Conservation (phyloP, 2,797 vertebrate species). For the Erithacus rubecula region DNA sequence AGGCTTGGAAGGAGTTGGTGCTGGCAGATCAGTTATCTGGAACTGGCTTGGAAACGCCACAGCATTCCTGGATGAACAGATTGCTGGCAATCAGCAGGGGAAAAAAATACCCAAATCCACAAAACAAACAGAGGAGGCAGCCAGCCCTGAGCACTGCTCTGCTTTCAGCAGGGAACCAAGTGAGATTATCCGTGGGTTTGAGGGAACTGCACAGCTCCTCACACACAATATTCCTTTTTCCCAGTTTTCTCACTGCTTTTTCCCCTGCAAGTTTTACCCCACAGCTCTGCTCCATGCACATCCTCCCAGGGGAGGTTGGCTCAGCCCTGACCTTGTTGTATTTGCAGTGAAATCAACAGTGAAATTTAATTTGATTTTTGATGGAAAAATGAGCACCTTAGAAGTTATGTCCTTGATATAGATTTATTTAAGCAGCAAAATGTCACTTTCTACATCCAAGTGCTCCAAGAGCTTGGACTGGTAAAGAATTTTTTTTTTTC, state of each 20-base stretch:
- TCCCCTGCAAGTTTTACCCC: neutral
- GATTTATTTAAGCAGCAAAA: neutral
- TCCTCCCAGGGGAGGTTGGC: neutral
- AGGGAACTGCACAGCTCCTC: neutral
- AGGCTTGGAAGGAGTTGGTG: neutral
- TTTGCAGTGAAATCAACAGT: neutral
- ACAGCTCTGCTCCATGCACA: neutral
- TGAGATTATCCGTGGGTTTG: neutral
- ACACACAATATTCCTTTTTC: fast-evolving
- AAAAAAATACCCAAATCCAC: neutral
- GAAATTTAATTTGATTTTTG: conserved; percentile 13
- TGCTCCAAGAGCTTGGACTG: neutral
- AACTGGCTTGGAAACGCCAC: neutral
- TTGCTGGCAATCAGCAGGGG: neutral
- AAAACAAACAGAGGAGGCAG: neutral
- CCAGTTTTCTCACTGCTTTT: neutral
- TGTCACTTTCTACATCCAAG: neutral
- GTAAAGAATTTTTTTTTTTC: neutral
- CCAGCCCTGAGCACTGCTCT: neutral
- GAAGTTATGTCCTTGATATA: neutral
- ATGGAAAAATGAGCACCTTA: conserved; percentile 24
- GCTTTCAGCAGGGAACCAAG: neutral
- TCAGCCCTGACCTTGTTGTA: neutral
- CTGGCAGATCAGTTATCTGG: neutral
- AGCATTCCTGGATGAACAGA: neutral